phyloP scores from a whole-genome alignment of 1,140 invertebrate species.

The Sycophila sp. region DNA sequence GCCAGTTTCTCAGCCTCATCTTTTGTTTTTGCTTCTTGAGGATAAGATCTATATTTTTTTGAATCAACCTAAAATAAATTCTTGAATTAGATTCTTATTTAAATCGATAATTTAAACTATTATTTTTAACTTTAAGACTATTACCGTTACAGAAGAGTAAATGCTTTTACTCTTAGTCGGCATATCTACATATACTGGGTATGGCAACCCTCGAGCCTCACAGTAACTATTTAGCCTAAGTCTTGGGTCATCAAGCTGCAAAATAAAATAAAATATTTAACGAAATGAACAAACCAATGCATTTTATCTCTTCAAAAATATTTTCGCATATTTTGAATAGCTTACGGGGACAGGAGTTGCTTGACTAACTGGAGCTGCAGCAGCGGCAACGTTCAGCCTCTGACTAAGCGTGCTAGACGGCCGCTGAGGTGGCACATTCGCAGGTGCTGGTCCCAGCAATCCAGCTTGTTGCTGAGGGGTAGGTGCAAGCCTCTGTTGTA shows the following conservation, averaged over 20 bases:
- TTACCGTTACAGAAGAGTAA: constrained; percentile 54
- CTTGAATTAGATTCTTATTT: constrained; percentile 27
- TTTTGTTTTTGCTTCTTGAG: constrained; percentile 66
- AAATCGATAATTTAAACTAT: background rate
- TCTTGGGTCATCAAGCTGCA: constrained; percentile 41
- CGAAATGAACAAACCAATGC: too few relatives aligned
- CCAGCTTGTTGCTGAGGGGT: background rate
- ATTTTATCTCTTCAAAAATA: too few relatives aligned
- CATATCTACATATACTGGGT: constrained; percentile 46
- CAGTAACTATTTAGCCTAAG: constrained; percentile 35
- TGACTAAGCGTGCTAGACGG: background rate
- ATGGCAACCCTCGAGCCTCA: constrained; percentile 29
- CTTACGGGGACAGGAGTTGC: background rate
- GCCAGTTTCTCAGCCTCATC: constrained; percentile 67
- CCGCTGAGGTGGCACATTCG: background rate
- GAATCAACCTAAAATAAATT: constrained; percentile 61
- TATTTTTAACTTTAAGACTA: background rate
- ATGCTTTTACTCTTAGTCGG: constrained; percentile 29
- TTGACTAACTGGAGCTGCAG: background rate
- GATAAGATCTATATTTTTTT: constrained; percentile 69
- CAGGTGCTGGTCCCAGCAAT: background rate
- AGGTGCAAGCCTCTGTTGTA: background rate
- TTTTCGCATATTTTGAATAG: too few relatives aligned
- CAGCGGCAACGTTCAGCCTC: background rate
- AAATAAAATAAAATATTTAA: too few relatives aligned